These are phyloP conservation scores for Phylloscopus collybita DNA, from an alignment of 2,797 vertebrate genomes.

Conservation along the genomic window DNA sequence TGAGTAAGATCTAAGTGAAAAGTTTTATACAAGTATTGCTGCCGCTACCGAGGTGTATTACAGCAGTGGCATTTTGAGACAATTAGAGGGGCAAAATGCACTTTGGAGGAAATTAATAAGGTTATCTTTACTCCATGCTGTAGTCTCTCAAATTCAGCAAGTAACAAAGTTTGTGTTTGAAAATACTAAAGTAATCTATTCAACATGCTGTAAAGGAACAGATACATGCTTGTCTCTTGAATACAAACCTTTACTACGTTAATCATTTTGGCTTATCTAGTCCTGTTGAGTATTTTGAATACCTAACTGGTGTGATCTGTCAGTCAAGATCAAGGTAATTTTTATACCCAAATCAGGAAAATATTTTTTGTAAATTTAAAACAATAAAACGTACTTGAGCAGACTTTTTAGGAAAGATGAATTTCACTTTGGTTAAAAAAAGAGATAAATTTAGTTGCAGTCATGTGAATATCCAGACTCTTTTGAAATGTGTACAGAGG, in stretches of 20 bases:
- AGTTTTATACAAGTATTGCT: constrained; percentile 14
- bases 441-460: neutral
- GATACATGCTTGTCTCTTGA: neutral
- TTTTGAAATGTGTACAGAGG: neutral
- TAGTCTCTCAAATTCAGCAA: neutral
- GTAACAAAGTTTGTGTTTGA: neutral
- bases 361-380: neutral
- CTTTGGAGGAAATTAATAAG: neutral
- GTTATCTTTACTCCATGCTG: neutral
- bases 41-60: neutral
- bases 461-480: neutral
- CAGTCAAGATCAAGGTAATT: neutral
- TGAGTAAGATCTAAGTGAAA: constrained; percentile 50
- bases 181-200: neutral
- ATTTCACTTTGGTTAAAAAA: neutral
- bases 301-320: neutral
- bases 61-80: neutral
- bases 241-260: neutral
- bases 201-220: neutral
- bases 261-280: neutral
- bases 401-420: neutral
- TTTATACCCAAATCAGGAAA: neutral
- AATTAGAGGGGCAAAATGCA: neutral
- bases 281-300: neutral
- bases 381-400: neutral